phyloP scores from a whole-genome alignment of 2,888 invertebrate species.

The Reticulitermes lucifugus region DNA sequence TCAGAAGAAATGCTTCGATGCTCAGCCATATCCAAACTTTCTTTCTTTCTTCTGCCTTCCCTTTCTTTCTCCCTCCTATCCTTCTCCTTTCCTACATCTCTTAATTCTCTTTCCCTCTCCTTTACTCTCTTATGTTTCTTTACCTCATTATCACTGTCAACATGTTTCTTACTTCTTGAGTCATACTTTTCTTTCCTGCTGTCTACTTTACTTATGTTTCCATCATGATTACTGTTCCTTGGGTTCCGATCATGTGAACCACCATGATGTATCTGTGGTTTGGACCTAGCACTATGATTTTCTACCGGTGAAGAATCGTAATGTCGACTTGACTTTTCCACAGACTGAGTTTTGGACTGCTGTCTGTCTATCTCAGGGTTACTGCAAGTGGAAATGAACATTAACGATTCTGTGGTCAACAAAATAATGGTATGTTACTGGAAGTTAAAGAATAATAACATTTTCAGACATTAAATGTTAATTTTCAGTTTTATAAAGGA shows the following conservation, averaged over 20 bases:
- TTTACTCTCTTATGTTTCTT: slow-evolving; percentile 19
- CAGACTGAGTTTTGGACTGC: slow-evolving; percentile 28
- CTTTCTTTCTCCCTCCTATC: slow-evolving; percentile 30
- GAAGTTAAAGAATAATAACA: background rate
- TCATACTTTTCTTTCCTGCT: slow-evolving; percentile 43
- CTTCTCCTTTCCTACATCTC: slow-evolving; percentile 28
- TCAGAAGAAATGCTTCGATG: slow-evolving; percentile 31
- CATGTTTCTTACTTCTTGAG: slow-evolving; percentile 37
- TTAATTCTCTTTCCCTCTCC: slow-evolving; percentile 26
- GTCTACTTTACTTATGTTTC: slow-evolving; percentile 5
- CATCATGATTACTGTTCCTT: slow-evolving; percentile 10
- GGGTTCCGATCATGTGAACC: slow-evolving; percentile 21
- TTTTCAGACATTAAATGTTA: background rate
- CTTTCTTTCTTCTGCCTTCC: slow-evolving; percentile 10
- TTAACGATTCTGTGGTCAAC: background rate
- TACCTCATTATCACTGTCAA: slow-evolving; percentile 45
- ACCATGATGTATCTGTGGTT: background rate
- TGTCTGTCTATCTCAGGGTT: slow-evolving; percentile 26
- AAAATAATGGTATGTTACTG: too few species aligned
- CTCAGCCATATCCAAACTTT: slow-evolving; percentile 5
- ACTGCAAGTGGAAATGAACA: background rate
- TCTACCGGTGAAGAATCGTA: slow-evolving; percentile 27
- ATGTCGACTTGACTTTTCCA: slow-evolving; percentile 26
- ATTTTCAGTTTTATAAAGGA: too few species aligned
- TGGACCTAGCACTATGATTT: slow-evolving; percentile 13